Evolutionary conservation across 2,113 vertebrate species (phyloP), one percentile per base, ranked within the genome.

Genomic region (Oreochromis spilurus): DNA sequence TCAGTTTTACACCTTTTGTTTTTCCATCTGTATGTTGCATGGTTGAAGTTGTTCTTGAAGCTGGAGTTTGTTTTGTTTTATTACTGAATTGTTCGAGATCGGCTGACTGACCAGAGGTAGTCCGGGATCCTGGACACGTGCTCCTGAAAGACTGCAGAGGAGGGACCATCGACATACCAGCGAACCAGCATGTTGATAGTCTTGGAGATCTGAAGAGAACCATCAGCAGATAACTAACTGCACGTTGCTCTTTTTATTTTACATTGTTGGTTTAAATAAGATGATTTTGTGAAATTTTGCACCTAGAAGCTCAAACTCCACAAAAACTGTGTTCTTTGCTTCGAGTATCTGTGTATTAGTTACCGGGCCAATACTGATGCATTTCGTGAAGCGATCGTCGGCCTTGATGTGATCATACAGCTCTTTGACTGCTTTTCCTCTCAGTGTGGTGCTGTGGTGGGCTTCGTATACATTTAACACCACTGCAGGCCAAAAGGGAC

Each of bases 141-240:
- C 72, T 98, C 97, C 93, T 96, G 96, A 90, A 99, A 98, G 60
- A 80, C 96, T 5, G 94, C 5, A 9, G 98, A 99, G 24, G 95
- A 52, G 0, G 97, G 95, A 34, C 99, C 99, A 0, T 99, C 98
- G 81, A 96, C 93, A 0, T 96, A 88, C 98, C 98, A 99, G 84
- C 98, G 96, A 75, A 99, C 97, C 60, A 99, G 91, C 98, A 99
- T 99, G 92, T 99, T 99, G 92, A 99, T 97, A 0, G 97, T 98
- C 93, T 99, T 99, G 0, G 99, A 99, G 90, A 99, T 98, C 98
- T 99, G 93, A 29, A 48, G 19, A 82, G 3, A 79, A 38, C 36
- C n/a, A 40, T 55, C 6, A 3, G 7, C 4, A 17, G 4, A 1
- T 13, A 12, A 11, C 50, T 24, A 34, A 17, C 34, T 21, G 82